A percentile compares a stretch with the other conserved stretches of the same genome.
Conservation (phyloP, 2,113 vertebrate species). For the Calypte anna region DNA sequence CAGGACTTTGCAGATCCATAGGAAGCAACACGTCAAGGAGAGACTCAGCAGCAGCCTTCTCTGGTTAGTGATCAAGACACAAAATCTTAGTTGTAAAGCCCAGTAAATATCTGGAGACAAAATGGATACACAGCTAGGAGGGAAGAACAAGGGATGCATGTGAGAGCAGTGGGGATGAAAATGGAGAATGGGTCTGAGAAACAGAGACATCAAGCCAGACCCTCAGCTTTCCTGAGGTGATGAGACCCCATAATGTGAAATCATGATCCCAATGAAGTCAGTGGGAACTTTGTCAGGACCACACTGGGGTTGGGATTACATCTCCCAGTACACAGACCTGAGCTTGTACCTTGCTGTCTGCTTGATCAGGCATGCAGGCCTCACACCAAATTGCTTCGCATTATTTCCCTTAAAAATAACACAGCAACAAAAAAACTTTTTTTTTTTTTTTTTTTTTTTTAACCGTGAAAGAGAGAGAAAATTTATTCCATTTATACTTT, state of each 20-base stretch:
- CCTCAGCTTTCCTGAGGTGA: background rate
- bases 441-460: background rate
- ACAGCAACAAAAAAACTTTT: background rate
- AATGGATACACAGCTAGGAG: background rate
- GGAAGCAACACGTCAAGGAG: background rate
- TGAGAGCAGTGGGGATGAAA: background rate
- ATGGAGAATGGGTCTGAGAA: background rate
- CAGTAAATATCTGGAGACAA: background rate
- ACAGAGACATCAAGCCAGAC: background rate
- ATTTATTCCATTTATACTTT: background rate
- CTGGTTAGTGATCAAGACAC: accelerated
- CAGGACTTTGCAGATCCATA: background rate
- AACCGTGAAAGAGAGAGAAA: background rate
- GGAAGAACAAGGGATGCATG: background rate
- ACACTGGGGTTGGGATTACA: background rate
- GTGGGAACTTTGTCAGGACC: background rate
- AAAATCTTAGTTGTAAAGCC: background rate
- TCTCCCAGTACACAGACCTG: background rate
- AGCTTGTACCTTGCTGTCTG: background rate
- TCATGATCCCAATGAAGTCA: background rate
- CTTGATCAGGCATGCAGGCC: background rate
- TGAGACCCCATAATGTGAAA: background rate
- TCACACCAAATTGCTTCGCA: background rate
- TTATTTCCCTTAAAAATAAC: background rate
- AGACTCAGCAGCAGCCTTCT: background rate